phyloP scores from a whole-genome alignment of 2,888 invertebrate genomes.

The Alentia gelatinosa region DNA sequence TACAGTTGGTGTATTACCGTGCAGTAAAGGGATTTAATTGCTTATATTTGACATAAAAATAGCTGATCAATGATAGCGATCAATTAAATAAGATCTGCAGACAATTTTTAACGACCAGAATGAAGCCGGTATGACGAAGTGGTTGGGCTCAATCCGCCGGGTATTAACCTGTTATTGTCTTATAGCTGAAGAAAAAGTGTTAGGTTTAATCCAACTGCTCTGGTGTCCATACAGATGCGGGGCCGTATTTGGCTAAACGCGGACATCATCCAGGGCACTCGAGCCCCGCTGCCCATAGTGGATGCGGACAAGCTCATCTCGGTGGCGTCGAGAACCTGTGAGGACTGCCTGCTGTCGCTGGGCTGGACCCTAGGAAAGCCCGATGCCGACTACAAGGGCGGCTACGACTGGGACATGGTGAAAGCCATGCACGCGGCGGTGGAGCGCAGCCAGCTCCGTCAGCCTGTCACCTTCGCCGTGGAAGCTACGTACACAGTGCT shows the following conservation, averaged over 20 bases:
- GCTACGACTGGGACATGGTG: slow-evolving; percentile 39
- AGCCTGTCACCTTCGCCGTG: slow-evolving; percentile 39
- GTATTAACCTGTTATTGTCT: not conserved
- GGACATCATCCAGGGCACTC: slow-evolving; percentile 21
- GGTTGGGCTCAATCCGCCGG: too few relatives aligned
- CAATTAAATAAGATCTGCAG: too few relatives aligned
- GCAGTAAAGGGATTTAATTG: too few relatives aligned
- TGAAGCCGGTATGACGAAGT: too few relatives aligned
- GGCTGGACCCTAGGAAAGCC: slow-evolving; percentile 16
- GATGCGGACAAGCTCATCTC: slow-evolving; percentile 3
- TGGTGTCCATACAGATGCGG: not conserved
- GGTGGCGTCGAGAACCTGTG: not conserved
- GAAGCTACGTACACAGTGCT: slow-evolving; percentile 61
- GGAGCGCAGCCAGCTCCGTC: not conserved
- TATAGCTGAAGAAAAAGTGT: not conserved
- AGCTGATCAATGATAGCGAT: too few relatives aligned
- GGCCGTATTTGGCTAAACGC: slow-evolving; percentile 41
- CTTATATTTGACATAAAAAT: too few relatives aligned
- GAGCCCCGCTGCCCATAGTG: not conserved
- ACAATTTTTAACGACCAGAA: too few relatives aligned
- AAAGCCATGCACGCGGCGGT: not conserved
- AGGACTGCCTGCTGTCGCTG: slow-evolving; percentile 15
- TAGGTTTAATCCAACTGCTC: not conserved
- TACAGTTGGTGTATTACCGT: too few relatives aligned
- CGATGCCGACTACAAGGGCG: not conserved